A percentile compares a stretch with the other conserved stretches of the same genome.
These are phyloP conservation scores for Myiotriccus ornatus DNA, from an alignment of 2,797 vertebrate species.

Conservation along the genomic window DNA sequence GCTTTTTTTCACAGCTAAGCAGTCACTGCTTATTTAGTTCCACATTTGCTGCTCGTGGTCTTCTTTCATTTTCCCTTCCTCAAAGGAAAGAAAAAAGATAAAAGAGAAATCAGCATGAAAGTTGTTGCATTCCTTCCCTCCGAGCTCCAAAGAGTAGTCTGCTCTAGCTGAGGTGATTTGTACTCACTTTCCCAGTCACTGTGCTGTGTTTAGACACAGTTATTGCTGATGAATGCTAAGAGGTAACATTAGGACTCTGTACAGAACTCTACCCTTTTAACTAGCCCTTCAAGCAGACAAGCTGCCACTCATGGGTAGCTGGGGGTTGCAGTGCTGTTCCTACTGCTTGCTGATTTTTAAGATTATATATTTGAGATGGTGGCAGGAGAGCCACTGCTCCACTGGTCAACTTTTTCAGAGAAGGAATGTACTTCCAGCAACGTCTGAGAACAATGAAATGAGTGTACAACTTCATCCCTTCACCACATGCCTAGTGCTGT, in stretches of 20 bases:
- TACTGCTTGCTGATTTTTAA: neutral
- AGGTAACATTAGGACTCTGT: neutral
- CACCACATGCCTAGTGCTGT: neutral
- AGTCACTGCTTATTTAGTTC: neutral
- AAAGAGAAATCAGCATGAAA: constrained; percentile 1
- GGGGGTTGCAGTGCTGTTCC: neutral
- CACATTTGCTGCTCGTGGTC: neutral
- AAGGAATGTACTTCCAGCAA: neutral
- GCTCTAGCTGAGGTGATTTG: neutral
- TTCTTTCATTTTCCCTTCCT: neutral
- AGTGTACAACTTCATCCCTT: neutral
- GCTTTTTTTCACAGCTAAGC: neutral
- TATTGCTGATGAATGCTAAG: neutral
- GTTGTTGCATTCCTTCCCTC: neutral
- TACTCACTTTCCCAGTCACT: neutral
- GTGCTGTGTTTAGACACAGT: neutral
- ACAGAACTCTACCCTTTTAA: neutral
- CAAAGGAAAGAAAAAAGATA: neutral
- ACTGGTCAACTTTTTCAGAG: neutral
- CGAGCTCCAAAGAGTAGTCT: neutral
- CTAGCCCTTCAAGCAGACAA: neutral
- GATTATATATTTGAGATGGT: neutral
- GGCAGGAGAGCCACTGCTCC: neutral
- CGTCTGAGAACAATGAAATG: neutral
- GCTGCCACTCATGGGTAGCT: neutral